phyloP scores from a whole-genome alignment of 2,797 vertebrate species.

The Coendou prehensilis region DNA sequence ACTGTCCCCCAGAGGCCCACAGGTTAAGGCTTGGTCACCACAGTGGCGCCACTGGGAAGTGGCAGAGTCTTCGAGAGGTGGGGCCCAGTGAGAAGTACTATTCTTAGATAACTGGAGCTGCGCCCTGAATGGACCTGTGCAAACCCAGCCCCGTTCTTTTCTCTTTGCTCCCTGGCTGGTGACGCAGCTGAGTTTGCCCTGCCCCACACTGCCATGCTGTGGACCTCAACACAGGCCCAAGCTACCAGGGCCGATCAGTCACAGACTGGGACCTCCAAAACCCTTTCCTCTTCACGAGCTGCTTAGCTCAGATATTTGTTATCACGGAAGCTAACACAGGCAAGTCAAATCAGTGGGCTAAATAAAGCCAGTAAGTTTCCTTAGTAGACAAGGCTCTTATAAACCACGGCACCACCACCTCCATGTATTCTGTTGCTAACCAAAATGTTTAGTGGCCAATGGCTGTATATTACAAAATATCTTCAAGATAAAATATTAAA shows the following conservation, averaged over 20 bases:
- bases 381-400: not conserved
- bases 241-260: too few species aligned
- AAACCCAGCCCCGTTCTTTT: too few species aligned
- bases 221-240: not conserved
- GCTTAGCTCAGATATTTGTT: not conserved
- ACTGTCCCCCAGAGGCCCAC: not conserved
- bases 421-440: not conserved
- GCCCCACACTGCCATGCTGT: not conserved
- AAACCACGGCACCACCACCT: not conserved
- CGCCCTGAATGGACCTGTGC: too few species aligned
- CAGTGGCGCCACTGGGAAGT: not conserved
- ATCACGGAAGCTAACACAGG: not conserved
- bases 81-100: not conserved
- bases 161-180: not conserved
- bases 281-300: not conserved
- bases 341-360: constrained; percentile 9
- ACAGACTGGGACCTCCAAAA: not conserved
- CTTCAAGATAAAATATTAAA: constrained; percentile 29
- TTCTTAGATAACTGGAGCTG: not conserved
- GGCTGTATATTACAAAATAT: not conserved
- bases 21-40: not conserved
- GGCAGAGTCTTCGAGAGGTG: not conserved
- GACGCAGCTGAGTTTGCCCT: too few species aligned
- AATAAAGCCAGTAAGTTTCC: not conserved
- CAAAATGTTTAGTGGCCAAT: not conserved